A percentile compares a stretch with the other conserved stretches of the same genome.
These are phyloP conservation scores for Epinephelus awoara DNA, from an alignment of 2,797 vertebrate species.

Conservation along the genomic window DNA sequence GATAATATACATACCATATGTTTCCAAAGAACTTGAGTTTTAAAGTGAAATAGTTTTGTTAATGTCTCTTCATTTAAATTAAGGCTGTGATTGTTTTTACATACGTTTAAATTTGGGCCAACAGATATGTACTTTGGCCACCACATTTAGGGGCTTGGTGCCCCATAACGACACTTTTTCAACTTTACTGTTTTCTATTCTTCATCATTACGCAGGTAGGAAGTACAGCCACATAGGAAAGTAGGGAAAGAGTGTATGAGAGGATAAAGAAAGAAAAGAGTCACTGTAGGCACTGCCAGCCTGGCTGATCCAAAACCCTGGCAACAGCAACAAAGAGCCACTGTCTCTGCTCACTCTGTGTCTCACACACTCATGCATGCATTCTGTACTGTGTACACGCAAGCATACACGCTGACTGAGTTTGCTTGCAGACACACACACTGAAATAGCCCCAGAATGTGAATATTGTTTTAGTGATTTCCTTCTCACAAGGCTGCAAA, in stretches of 20 bases:
- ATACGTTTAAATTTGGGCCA: too few species aligned
- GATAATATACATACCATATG: too few species aligned
- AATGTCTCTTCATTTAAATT: too few species aligned
- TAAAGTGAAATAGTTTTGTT: too few species aligned
- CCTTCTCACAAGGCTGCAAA: not conserved
- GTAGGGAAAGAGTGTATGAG: slow-evolving; percentile 40
- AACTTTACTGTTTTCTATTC: not conserved
- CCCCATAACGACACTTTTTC: not conserved
- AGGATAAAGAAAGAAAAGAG: slow-evolving; percentile 63
- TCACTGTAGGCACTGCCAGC: slow-evolving; percentile 56
- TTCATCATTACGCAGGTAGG: slow-evolving; percentile 5
- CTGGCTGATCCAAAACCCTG: slow-evolving; percentile 60
- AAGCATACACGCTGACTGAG: not conserved
- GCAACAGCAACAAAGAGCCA: slow-evolving; percentile 76
- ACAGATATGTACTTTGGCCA: too few species aligned
- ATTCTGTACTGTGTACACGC: slow-evolving; percentile 33
- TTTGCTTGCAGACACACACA: not conserved
- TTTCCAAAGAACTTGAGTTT: too few species aligned
- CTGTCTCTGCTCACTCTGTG: slow-evolving; percentile 57
- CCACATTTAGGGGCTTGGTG: too few species aligned
- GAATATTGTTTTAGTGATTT: not conserved
- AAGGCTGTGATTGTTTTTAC: too few species aligned
- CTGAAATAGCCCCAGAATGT: not conserved
- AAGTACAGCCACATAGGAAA: slow-evolving; percentile 26
- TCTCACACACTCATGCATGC: slow-evolving; percentile 36